phyloP scores from a whole-genome alignment of 2,888 invertebrate genomes.

The Athetis lepigone region DNA sequence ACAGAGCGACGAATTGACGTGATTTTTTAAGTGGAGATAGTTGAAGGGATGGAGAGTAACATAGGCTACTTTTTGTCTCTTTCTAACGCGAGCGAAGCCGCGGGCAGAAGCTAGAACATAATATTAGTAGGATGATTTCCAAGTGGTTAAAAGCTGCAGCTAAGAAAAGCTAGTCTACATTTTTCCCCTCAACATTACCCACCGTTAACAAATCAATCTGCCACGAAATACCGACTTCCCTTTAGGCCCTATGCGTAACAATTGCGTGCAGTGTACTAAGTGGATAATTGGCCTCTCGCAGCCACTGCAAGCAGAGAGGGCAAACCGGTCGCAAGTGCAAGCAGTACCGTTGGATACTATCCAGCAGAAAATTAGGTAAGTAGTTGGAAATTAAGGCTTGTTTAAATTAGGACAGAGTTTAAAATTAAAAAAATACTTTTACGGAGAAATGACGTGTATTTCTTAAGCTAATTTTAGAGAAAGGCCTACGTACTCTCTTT shows the following conservation, averaged over 20 bases:
- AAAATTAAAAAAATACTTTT: neutral
- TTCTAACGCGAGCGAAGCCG: no score
- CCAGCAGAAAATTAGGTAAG: constrained; percentile 47
- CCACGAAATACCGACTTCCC: constrained; percentile 24
- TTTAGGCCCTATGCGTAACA: constrained; percentile 60
- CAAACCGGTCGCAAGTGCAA: constrained; percentile 45
- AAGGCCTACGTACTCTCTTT: neutral
- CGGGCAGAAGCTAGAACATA: no score
- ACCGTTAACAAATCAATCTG: constrained; percentile 4
- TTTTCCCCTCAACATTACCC: neutral
- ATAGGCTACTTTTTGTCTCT: no score
- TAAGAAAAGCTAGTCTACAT: no score
- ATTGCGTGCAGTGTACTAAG: constrained; percentile 58
- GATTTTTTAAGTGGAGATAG: no score
- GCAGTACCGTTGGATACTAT: constrained; percentile 26
- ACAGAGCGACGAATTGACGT: no score
- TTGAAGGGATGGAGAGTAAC: no score
- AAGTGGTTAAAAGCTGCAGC: no score
- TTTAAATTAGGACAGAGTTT: neutral
- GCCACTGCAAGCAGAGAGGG: constrained; percentile 49
- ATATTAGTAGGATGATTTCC: no score
- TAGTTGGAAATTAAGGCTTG: neutral
- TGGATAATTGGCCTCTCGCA: constrained; percentile 54
- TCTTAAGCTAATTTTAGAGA: neutral
- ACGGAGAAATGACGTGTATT: neutral